A percentile compares a stretch with the other conserved stretches of the same genome.
Conservation (phyloP, 30 jellyfish, hydroid and myxozoan genomes). For the Nemopilema nomurai region DNA sequence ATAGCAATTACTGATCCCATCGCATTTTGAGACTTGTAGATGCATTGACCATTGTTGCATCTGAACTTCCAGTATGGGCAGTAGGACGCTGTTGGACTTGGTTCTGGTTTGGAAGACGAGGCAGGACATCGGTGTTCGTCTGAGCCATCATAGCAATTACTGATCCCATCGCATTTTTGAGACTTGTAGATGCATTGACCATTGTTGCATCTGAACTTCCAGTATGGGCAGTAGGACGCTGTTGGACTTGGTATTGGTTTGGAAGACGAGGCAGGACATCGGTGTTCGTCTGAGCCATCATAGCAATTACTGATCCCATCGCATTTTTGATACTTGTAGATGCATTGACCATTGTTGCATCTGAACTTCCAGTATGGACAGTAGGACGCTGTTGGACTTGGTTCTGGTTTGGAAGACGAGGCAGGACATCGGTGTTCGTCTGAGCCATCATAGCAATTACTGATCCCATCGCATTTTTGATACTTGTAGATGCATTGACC, state of each 20-base stretch:
- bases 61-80: slow-evolving; percentile 28
- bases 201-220: slow-evolving; percentile 28
- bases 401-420: background rate
- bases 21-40: slow-evolving; percentile 8
- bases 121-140: background rate
- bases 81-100: slow-evolving; percentile 28
- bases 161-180: slow-evolving; percentile 15
- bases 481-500: slow-evolving; percentile 10
- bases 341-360: slow-evolving; percentile 32
- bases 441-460: slow-evolving; percentile 25
- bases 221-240: slow-evolving; percentile 38
- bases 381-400: slow-evolving; percentile 31
- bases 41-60: slow-evolving; percentile 19
- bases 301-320: background rate
- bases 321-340: slow-evolving; percentile 19
- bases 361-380: slow-evolving; percentile 35
- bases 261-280: slow-evolving; percentile 15
- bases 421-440: slow-evolving; percentile 22
- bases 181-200: slow-evolving; percentile 17
- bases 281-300: slow-evolving; percentile 43
- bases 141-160: slow-evolving; percentile 29
- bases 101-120: background rate
- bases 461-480: background rate
- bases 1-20: background rate
- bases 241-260: slow-evolving; percentile 14